These are phyloP conservation scores for Typhlichthys eigenmanni DNA, from an alignment of 2,797 vertebrate species.

Conservation along the genomic window DNA sequence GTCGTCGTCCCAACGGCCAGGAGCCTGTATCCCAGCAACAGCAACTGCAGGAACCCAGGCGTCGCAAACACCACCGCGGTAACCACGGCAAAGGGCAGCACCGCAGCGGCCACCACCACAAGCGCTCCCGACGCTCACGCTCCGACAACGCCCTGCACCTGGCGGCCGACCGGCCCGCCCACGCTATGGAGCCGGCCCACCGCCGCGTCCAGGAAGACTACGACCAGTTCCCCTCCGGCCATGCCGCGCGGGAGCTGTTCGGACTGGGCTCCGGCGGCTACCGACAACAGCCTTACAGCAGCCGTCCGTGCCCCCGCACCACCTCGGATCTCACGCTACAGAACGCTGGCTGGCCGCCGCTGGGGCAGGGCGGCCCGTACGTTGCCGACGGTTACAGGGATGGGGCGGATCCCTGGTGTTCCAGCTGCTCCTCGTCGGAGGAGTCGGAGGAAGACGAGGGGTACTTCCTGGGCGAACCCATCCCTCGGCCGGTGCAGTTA, in stretches of 20 bases:
- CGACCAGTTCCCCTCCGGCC: slow-evolving; percentile 84
- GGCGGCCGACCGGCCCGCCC: slow-evolving; percentile 84
- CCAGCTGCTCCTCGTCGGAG: slow-evolving; percentile 94
- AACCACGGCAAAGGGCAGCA: slow-evolving; percentile 71
- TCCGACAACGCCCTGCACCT: slow-evolving; percentile 96
- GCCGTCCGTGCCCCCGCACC: slow-evolving; percentile 89
- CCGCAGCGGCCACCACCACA: slow-evolving; percentile 80
- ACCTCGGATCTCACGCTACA: slow-evolving; percentile 96
- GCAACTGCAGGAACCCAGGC: slow-evolving; percentile 57
- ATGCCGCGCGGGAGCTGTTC: slow-evolving; percentile 82
- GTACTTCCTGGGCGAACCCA: slow-evolving; percentile 93
- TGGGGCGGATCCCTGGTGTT: slow-evolving; percentile 83
- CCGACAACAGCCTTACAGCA: slow-evolving; percentile 79
- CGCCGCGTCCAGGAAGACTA: slow-evolving; percentile 89
- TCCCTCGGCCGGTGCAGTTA: slow-evolving; percentile 90
- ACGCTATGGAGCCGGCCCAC: slow-evolving; percentile 84
- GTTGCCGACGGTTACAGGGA: slow-evolving; percentile 66
- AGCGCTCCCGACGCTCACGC: slow-evolving; percentile 89
- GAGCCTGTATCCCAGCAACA: slow-evolving; percentile 73
- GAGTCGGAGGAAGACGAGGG: slow-evolving; percentile 93
- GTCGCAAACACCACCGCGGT: slow-evolving; percentile 71
- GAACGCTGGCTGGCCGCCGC: slow-evolving; percentile 86
- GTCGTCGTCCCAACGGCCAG: slow-evolving; percentile 76
- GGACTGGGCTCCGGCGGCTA: slow-evolving; percentile 77
- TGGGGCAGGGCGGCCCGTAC: slow-evolving; percentile 55